Evolutionary conservation across 2,888 invertebrate species (phyloP), one percentile per base, ranked within the genome.

Genomic region (Machimus atricapillus): DNA sequence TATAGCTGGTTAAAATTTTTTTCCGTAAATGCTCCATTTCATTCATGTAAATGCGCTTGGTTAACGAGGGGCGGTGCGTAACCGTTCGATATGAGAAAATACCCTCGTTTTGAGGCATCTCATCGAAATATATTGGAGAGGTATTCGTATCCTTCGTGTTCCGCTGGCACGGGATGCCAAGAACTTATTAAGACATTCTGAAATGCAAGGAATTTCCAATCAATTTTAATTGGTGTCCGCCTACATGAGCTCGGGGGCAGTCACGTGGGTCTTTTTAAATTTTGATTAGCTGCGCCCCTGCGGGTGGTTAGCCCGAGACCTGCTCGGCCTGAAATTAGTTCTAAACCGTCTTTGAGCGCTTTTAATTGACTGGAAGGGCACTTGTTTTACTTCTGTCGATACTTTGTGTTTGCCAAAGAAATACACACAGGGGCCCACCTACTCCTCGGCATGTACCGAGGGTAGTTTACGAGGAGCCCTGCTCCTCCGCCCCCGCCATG

Each of bases 191-290:
- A 85, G 85, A 58, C 82, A 85, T 85, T 85, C 85, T 40, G 40
- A 58, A 66, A 78, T 86, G 16, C 78, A 79, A 78, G 58, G 58
- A 86, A 78, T 86, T 86, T 86, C 66, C 78, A 86, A 86, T 86
- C 58, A 86, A 86, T 78, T 66, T 66, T 86, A 79, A 86, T 86
- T 86, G 86, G 73, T 86, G 66, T 43, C 78, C 86, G 78, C 78
- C 79, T 78, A 23, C 14, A 46, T 40, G 40, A 79, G 37, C 56
- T 73, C 40, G 34, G n/a, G 56, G 56, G 74, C 12, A 74, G 40
- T 58, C 85, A 85, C 85, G 58, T 82, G 82, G 66, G 74, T 43
- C 85, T 27, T 85, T 85, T 74, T 74, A 74, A 73, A 27, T 66
- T 83, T 66, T 66, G 19, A 37, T 85, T 85, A 46, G 43, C 76